phyloP scores from a whole-genome alignment of 2,797 vertebrate species.

The Siniperca undulata region DNA sequence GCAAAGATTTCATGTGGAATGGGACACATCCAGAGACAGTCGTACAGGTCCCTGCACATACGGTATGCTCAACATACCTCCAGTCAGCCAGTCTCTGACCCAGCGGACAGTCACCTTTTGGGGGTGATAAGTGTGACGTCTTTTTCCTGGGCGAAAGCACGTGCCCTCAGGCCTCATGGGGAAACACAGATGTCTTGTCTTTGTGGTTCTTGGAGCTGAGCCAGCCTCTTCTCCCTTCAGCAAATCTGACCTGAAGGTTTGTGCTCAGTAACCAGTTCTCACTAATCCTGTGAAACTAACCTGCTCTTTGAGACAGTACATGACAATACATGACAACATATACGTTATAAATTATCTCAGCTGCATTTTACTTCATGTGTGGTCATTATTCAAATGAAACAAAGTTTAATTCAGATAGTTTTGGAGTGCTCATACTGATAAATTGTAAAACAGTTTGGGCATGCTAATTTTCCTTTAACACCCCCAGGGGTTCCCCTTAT shows the following conservation, averaged over 20 bases:
- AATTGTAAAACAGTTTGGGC: background rate
- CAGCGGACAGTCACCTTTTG: background rate
- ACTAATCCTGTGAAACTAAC: conserved; percentile 11
- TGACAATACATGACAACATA: background rate
- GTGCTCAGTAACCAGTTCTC: conserved; percentile 16
- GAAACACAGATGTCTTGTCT: conserved; percentile 51
- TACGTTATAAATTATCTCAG: background rate
- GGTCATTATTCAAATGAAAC: background rate
- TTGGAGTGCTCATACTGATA: background rate
- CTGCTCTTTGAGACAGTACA: conserved; percentile 1
- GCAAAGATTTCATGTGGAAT: background rate
- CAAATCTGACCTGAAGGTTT: conserved; percentile 16
- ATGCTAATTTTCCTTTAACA: background rate
- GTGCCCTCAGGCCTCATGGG: background rate
- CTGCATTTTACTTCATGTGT: background rate
- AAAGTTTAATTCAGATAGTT: background rate
- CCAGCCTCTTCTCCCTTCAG: background rate
- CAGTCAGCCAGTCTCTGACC: background rate
- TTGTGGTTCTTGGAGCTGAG: conserved; percentile 36
- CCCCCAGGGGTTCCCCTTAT: background rate
- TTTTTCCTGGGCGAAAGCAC: background rate
- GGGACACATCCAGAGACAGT: background rate
- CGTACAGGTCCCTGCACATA: background rate
- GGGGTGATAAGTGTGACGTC: background rate
- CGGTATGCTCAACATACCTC: background rate